Evolutionary conservation across 2,888 invertebrate genomes (phyloP).

Genomic region (Harpalus rufipes): DNA sequence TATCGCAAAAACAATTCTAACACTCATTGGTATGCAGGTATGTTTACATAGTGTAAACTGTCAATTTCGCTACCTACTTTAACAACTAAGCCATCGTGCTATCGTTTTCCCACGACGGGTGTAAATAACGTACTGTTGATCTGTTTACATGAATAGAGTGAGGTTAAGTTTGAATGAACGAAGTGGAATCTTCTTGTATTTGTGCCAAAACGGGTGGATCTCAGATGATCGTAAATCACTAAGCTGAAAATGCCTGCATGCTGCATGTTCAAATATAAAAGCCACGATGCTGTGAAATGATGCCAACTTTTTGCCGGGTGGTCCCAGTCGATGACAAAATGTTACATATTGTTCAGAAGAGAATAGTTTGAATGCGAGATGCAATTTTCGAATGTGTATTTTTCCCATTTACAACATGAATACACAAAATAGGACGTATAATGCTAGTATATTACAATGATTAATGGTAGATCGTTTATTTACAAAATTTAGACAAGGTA

Average conservation of each 20-base stretch:
- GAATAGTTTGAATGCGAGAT: constrained; percentile 54
- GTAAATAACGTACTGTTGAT: constrained; percentile 1
- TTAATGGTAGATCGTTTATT: constrained; percentile 20
- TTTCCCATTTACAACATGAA: constrained; percentile 39
- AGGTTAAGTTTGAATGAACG: constrained; percentile 41
- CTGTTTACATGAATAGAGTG: constrained; percentile 37
- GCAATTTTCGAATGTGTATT: constrained; percentile 50
- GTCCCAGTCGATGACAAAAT: constrained; percentile 61
- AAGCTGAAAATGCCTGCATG: constrained; percentile 45
- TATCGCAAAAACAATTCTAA: constrained; percentile 28
- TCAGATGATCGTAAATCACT: constrained; percentile 61
- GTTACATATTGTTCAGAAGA: constrained; percentile 60
- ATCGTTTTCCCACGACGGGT: constrained; percentile 31
- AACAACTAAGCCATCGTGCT: constrained; percentile 8
- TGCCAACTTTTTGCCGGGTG: constrained; percentile 62
- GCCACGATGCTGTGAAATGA: constrained; percentile 58
- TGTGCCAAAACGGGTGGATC: constrained; percentile 64
- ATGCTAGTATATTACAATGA: constrained; percentile 19
- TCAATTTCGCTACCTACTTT: constrained; percentile 35
- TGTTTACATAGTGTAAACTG: constrained; percentile 37
- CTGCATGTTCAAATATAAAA: constrained; percentile 54
- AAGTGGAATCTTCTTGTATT: constrained; percentile 18
- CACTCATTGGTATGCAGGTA: constrained; percentile 21
- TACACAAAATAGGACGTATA: not conserved
- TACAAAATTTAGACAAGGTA: not conserved